Percentiles rank a stretch among this genome's conserved stretches.
Conservation (phyloP, 2,113 vertebrate species). For the Clarias batrachus region DNA sequence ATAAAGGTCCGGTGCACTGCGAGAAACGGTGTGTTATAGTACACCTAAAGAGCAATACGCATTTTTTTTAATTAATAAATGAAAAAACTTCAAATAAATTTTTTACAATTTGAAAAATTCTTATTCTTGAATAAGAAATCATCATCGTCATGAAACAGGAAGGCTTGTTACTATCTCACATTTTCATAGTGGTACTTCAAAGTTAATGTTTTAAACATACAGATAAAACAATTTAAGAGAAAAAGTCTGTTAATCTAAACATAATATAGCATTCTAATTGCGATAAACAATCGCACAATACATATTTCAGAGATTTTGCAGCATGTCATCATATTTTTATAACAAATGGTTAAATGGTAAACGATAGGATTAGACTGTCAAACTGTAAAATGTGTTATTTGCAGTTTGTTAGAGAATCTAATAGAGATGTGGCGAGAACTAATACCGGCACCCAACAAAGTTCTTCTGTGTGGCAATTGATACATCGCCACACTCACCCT, state of each 20-base stretch:
- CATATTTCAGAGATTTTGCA: too few relatives aligned
- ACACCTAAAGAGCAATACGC: background rate
- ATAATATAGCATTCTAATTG: background rate
- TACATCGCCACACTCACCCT: too few relatives aligned
- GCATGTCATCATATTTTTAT: too few relatives aligned
- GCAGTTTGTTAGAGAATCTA: background rate
- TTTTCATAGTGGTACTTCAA: background rate
- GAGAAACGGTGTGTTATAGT: background rate
- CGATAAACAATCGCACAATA: background rate
- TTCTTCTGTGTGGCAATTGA: too few relatives aligned
- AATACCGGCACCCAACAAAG: too few relatives aligned
- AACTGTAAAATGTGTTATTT: background rate
- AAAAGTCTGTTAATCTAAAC: too few relatives aligned
- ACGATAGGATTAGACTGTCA: background rate
- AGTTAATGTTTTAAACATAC: too few relatives aligned
- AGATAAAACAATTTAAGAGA: too few relatives aligned
- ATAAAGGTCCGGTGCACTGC: background rate
- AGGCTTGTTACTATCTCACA: background rate
- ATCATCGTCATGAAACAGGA: conserved; percentile 1
- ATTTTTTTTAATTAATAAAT: too few relatives aligned
- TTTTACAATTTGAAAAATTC: background rate
- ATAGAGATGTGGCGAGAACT: too few relatives aligned
- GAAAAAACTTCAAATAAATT: background rate
- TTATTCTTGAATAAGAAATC: background rate
- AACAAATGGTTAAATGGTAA: background rate